Percentiles rank a stretch among this genome's conserved stretches.
These are phyloP conservation scores for Pimephales promelas DNA, from an alignment of 2,113 vertebrate species.

Conservation along the genomic window DNA sequence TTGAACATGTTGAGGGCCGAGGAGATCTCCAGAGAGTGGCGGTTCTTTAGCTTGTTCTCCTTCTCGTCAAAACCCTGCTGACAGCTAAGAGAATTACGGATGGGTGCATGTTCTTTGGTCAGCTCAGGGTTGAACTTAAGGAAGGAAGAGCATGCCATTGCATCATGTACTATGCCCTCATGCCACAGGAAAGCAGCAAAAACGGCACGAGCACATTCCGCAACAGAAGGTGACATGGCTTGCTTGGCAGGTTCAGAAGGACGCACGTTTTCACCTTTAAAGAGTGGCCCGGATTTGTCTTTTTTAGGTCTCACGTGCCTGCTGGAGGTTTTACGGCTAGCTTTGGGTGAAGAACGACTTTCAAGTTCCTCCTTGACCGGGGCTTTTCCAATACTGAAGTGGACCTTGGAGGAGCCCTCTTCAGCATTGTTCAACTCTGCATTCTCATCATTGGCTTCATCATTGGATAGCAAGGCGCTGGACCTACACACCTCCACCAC, in stretches of 20 bases:
- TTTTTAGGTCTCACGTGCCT: constrained; percentile 94
- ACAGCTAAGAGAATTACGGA: constrained; percentile 87
- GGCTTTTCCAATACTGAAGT: constrained; percentile 98
- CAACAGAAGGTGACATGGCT: constrained; percentile 97
- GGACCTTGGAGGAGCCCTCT: constrained; percentile 89
- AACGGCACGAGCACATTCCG: constrained; percentile 94
- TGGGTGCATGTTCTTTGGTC: constrained; percentile 95
- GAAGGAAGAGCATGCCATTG: constrained; percentile 98
- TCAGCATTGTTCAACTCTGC: constrained; percentile 81
- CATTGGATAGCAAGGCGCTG: constrained; percentile 86
- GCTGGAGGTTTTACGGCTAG: constrained; percentile 89
- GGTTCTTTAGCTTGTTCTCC: constrained; percentile 95
- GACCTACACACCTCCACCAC: constrained; percentile 98
- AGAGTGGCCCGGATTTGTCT: constrained; percentile 92
- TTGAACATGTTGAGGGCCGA: constrained; percentile 98
- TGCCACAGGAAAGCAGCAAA: constrained; percentile 98
- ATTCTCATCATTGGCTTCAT: constrained; percentile 87
- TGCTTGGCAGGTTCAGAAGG: constrained; percentile 92
- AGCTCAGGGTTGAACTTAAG: constrained; percentile 97
- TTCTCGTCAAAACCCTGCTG: constrained; percentile 91
- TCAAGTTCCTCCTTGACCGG: constrained; percentile 93
- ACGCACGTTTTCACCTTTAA: constrained; percentile 86
- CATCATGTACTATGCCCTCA: constrained; percentile 97
- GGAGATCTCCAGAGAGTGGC: constrained; percentile 97
- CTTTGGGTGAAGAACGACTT: constrained; percentile 92